Evolutionary conservation across 2,888 invertebrate genomes (phyloP).

Genomic region (Dynastes tityus): DNA sequence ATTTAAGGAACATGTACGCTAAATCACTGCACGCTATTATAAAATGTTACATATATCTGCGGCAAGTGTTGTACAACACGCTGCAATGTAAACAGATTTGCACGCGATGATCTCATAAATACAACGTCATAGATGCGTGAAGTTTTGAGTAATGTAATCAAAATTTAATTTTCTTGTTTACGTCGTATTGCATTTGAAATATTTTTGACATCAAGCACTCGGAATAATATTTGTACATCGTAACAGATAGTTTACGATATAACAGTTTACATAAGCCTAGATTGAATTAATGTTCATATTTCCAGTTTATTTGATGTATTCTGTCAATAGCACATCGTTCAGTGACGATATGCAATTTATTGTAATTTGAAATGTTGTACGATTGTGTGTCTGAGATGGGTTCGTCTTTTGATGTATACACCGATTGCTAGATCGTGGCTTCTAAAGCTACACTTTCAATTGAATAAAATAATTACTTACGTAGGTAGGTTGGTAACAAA

Average conservation of each 20-base stretch:
- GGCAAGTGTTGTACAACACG: neutral
- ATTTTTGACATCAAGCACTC: neutral
- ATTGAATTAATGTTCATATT: neutral
- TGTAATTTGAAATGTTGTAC: too few species aligned
- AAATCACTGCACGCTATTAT: neutral
- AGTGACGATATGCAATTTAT: too few species aligned
- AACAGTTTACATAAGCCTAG: neutral
- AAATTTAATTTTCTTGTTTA: conserved; percentile 1
- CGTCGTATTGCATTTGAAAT: neutral
- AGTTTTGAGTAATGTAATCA: neutral
- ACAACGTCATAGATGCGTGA: neutral
- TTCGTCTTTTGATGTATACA: too few species aligned
- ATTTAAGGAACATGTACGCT: neutral
- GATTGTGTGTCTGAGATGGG: too few species aligned
- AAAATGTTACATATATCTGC: too few species aligned
- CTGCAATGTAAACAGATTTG: neutral
- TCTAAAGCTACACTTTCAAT: too few species aligned
- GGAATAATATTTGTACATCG: neutral
- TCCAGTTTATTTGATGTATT: neutral
- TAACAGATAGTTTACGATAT: neutral
- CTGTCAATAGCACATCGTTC: too few species aligned
- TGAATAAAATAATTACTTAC: too few species aligned
- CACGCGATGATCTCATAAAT: neutral
- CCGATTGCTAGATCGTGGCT: too few species aligned
- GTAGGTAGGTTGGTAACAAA: too few species aligned